These are phyloP conservation scores for Lagorchestes hirsutus DNA, from an alignment of 2,797 vertebrate species.

Conservation along the genomic window DNA sequence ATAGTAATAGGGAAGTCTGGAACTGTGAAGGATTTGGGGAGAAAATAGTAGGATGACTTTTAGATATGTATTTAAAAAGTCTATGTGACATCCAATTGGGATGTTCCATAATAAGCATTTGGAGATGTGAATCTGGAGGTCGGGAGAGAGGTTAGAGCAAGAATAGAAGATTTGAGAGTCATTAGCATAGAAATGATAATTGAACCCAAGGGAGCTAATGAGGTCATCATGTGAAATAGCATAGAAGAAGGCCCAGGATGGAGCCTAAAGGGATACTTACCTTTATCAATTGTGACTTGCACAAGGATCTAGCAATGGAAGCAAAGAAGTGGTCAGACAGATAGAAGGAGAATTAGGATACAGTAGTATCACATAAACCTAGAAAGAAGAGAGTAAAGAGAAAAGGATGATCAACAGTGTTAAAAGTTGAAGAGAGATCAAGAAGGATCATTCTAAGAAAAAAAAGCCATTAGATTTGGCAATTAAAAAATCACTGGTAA, in stretches of 20 bases:
- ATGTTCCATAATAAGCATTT: not conserved
- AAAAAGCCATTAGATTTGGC: too few species aligned
- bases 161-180: not conserved
- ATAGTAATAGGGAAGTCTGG: not conserved
- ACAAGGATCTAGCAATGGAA: not conserved
- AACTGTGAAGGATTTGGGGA: not conserved
- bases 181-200: not conserved
- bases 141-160: not conserved
- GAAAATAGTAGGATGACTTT: not conserved
- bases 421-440: not conserved
- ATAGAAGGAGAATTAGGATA: not conserved
- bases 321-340: not conserved
- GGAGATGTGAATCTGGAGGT: not conserved
- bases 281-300: not conserved
- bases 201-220: not conserved
- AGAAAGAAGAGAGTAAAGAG: not conserved
- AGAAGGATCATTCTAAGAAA: not conserved
- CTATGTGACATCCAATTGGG: not conserved
- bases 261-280: not conserved
- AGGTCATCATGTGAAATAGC: not conserved
- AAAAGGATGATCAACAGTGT: not conserved
- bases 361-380: not conserved
- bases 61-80: not conserved
- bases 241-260: not conserved
- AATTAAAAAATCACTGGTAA: too few species aligned